Evolutionary conservation across 2,797 vertebrate species (phyloP).

Genomic region (Thalassophryne amazonica): DNA sequence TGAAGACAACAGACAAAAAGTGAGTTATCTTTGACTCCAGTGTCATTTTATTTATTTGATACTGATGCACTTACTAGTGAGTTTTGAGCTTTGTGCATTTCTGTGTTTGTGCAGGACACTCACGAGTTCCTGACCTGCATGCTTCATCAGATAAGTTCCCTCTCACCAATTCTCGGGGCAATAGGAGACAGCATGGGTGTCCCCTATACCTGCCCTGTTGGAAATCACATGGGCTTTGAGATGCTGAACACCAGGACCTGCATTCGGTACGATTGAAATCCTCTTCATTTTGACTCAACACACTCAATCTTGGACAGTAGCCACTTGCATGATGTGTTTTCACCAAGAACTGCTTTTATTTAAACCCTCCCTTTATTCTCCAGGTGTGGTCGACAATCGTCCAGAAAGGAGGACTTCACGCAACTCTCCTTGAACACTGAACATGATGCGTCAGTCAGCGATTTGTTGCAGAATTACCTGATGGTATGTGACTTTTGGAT

Average conservation of each 20-base stretch:
- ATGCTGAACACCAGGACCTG: slow-evolving; percentile 1
- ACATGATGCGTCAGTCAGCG: not conserved
- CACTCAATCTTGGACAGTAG: too few relatives aligned
- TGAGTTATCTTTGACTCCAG: not conserved
- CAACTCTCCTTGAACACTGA: not conserved
- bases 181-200: not conserved
- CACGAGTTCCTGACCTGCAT: not conserved
- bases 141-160: not conserved
- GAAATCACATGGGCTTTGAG: not conserved
- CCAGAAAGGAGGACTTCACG: not conserved
- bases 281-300: too few relatives aligned
- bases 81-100: too few relatives aligned
- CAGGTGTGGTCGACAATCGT: not conserved
- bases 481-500: not conserved
- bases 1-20: not conserved
- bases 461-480: not conserved
- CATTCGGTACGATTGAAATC: not conserved
- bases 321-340: too few relatives aligned
- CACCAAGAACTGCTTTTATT: not conserved
- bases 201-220: not conserved
- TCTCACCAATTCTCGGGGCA: not conserved
- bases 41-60: too few relatives aligned
- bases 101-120: not conserved
- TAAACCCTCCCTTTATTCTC: not conserved
- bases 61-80: too few relatives aligned